Conservation (phyloP, 2,888 invertebrate species). For the Eupelmus urozonus region DNA sequence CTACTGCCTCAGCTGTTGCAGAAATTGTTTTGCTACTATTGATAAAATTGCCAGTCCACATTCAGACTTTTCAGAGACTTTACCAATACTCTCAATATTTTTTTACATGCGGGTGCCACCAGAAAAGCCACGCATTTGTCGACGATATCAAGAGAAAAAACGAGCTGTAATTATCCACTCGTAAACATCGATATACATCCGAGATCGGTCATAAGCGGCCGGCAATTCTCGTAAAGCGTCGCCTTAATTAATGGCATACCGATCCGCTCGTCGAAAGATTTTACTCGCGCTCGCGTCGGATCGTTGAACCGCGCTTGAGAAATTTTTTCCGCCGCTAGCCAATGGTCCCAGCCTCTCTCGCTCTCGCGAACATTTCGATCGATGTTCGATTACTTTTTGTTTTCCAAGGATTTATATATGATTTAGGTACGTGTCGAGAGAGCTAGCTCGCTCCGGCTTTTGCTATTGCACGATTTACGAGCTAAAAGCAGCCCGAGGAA, state of each 20-base stretch:
- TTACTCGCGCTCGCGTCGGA: slow-evolving; percentile 19
- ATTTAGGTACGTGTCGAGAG: slow-evolving; percentile 33
- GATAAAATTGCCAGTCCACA: no score
- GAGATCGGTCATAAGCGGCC: background rate
- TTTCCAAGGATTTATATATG: slow-evolving; percentile 31
- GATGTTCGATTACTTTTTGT: slow-evolving; percentile 39
- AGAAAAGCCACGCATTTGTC: no score
- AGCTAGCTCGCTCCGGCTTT: no score
- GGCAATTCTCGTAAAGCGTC: slow-evolving; percentile 29
- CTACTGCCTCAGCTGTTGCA: no score
- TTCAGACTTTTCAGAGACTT: no score
- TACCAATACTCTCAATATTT: no score
- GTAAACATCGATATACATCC: background rate
- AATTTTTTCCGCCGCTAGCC: background rate
- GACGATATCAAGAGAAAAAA: no score
- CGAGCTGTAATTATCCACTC: background rate
- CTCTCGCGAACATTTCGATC: slow-evolving; percentile 14
- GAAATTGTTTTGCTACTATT: no score
- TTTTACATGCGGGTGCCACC: no score
- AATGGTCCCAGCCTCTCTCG: no score
- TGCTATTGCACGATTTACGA: no score
- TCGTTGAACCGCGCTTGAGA: background rate
- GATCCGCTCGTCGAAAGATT: slow-evolving; percentile 14
- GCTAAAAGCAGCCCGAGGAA: no score
- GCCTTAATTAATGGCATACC: slow-evolving; percentile 44